A percentile compares a stretch with the other conserved stretches of the same genome.
phyloP scores from a whole-genome alignment of 2,113 vertebrate genomes.

The Scomber colias region DNA sequence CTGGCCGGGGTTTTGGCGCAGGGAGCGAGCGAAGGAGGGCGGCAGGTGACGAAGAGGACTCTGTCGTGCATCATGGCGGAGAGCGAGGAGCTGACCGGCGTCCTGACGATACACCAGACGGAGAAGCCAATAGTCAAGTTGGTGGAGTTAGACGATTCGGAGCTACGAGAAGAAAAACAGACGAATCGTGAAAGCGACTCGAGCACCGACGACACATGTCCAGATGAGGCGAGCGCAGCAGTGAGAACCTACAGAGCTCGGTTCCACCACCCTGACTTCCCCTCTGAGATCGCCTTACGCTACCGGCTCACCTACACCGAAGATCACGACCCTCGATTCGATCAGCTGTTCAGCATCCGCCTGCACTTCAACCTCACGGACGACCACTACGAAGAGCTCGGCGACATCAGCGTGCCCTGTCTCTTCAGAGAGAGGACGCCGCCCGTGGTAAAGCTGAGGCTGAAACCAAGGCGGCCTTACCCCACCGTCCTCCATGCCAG shows the following conservation, averaged over 20 bases:
- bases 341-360: conserved; percentile 86
- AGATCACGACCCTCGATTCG: conserved; percentile 61
- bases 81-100: conserved; percentile 84
- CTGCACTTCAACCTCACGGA: conserved; percentile 85
- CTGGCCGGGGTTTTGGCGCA: conserved; percentile 78
- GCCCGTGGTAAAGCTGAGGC: conserved; percentile 74
- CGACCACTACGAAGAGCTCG: conserved; percentile 80
- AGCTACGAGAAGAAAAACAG: neutral
- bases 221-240: neutral
- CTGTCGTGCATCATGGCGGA: conserved; percentile 87
- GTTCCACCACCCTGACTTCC: conserved; percentile 70
- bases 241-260: conserved; percentile 77
- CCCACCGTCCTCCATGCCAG: conserved; percentile 80
- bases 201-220: neutral
- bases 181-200: fast-evolving
- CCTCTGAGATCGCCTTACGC: conserved; percentile 73
- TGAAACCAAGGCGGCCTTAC: conserved; percentile 84
- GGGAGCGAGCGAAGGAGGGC: conserved; percentile 72
- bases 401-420: conserved; percentile 84
- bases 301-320: conserved; percentile 79
- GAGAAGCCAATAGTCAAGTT: conserved; percentile 75
- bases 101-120: conserved; percentile 82
- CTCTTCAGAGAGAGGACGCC: conserved; percentile 76
- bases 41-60: conserved; percentile 78
- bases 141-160: neutral